Evolutionary conservation across 2,797 vertebrate genomes (phyloP), one percentile per base, ranked within the genome.

Genomic region (Mormyrops boulengeri): DNA sequence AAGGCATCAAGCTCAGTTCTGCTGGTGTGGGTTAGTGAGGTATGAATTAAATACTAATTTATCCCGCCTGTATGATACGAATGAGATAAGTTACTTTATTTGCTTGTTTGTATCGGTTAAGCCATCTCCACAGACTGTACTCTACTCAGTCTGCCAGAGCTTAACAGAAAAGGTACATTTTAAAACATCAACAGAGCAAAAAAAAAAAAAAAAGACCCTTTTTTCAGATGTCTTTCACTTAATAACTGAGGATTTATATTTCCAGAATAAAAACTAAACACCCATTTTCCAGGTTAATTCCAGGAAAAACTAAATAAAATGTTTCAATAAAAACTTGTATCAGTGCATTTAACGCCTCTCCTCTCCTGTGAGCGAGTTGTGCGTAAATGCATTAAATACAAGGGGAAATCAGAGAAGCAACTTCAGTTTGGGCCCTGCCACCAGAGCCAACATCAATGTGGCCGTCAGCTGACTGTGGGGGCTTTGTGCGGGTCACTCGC

Each of bases 71-170:
- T 80, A 19, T 80, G 38, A 80, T 80, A 38, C 47, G 14, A 41
- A 80, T 80, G 73, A 44, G 38, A 80, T n/a, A 80, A 80, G 26
- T 69, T 57, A 89, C 73, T 52, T 85, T 41, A 44, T 69, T 66
- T 44, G 44, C 73, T 80, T 80, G n/a, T 19, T 80, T 19, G 38
- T 44, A 80, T 14, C 8, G 12, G 17, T 44, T 38, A 26, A 69
- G 44, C 38, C 73, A 80, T 80, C 38, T 80, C 41, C 2, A 19
- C 73, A 80, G 17, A 80, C n/a, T 44, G 17, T 41, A 47, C 38
- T 47, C 73, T 47, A 95, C 95, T 92, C 91, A 90, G 92, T 93
- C 93, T 93, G 91, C 91, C 93, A 93, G 90, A 92, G 91, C 93
- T 92, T 53, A 89, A 92, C 17, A 69, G 38, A 14, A 50, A 52